Base-by-base conservation (phyloP, 92 coral and sea anemone genomes). In the Porites evermanni region DNA sequence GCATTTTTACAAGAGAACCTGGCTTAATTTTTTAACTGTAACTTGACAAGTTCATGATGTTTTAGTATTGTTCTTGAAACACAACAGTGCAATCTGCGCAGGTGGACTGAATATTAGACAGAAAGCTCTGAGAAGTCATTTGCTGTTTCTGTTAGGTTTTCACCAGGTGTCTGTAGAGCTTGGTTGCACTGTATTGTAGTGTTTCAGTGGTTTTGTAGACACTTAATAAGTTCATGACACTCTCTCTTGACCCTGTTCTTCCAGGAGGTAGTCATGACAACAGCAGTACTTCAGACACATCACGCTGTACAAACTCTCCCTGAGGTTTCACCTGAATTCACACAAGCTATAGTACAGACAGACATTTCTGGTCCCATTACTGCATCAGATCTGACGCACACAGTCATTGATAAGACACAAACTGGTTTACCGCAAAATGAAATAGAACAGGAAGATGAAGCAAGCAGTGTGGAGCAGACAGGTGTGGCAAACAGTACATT, bases 291-390 rank as follows among this genome's bases (percentile, higher is more conserved):
- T 17, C 98, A 94, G 38, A 91, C 95, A 24, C 92, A 94, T 44
- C 98, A 94, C 61, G 92, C 94, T 1, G 95, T 94, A 3, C 98
- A 91, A 29, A 93, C 94, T 44, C 89, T 94, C 12, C 94, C 96
- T 14, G 93, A 86, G 53, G 98, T 85, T 18, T 91, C 85, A 80
- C 98, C 98, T 8, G 96, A 93, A 67, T 86, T 94, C 64, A 94
- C 94, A 1, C 98, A 94, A 74, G 98, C 98, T 73, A 94, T 94
- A 77, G 98, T 94, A 51, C 98, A 94, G 80, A 94, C 98, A 71
- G 96, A 94, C 74, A 94, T 94, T 75, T 89, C 96, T 78, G 98
- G 96, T 0, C 98, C 98, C 8, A 90, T 94, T 56, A 94, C 95
- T 63, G 92, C 93, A 53, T 92, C 98, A 6, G 93, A 86, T 12